Base-by-base conservation (phyloP, 2,888 invertebrate species). In the Ochropacha duplaris region DNA sequence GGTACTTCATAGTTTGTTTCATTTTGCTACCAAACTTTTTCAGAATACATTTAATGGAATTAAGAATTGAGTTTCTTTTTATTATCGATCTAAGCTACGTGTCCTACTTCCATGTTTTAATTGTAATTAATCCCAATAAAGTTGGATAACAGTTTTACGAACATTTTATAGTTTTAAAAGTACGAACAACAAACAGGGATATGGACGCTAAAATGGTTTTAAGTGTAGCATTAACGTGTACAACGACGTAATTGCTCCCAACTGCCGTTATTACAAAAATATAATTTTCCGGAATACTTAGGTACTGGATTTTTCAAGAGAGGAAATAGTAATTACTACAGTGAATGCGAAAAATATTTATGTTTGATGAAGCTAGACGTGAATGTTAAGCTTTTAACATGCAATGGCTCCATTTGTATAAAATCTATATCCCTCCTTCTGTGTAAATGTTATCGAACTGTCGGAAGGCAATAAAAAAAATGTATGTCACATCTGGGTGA, bases 141-240 rank as follows among this genome's bases (percentile, higher is more conserved):
- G 44, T 19, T 44, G 44, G 16, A 19, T 44, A 2, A 44, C 19
- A 44, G 9, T 44, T 44, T 44, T 44, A 44, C 19, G 8, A 44
- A 44, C 44, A 19, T 44, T 31, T 31, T 44, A 71, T 65, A 71
- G 65, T 66, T 66, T 62, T 66, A 72, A 75, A 76, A 74, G 71
- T 71, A 68, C n/a, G n/a, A n/a, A n/a, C 71, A 74, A 75, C 77
- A 73, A 73, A 75, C 73, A 69, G 73, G 72, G 19, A 52, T 52
- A 19, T 34, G 34, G 16, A 74, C 75, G 77, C 78, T 86, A 83
- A 86, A 87, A 85, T 78, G 84, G 85, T 86, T 86, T 86, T 81
- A 84, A 86, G 85, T 86, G 86, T 83, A 74, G 76, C 83, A 62
- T 62, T 68, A 66, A 58, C 57, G 66, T 52, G 31, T 31, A 31